Conservation (phyloP, 2,888 invertebrate species). For the Halocaridina rubra region DNA sequence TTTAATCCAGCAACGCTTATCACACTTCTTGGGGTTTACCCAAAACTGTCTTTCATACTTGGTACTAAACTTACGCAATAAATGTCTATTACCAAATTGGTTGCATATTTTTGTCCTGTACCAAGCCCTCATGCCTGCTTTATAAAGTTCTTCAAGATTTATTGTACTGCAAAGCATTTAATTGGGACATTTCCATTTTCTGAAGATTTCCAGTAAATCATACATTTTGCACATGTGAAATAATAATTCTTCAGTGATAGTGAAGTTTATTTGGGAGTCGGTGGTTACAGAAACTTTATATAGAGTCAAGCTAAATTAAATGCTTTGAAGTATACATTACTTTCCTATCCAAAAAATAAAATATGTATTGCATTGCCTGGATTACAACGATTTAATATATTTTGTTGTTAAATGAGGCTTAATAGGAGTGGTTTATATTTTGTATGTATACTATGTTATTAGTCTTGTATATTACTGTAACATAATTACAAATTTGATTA, state of each 20-base stretch:
- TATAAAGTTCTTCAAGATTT: background rate
- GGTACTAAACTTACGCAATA: background rate
- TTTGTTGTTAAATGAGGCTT: slow-evolving; percentile 10
- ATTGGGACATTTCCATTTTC: no score
- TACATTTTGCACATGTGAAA: no score
- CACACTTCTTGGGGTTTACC: background rate
- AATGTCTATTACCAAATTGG: no score
- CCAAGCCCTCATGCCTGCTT: background rate
- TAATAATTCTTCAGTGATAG: no score
- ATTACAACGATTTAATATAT: background rate
- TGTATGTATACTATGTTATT: slow-evolving; percentile 38
- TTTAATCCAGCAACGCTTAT: background rate
- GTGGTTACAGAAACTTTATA: no score
- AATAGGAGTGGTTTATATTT: slow-evolving; percentile 41
- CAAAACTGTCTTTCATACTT: background rate
- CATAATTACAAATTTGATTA: slow-evolving; percentile 47
- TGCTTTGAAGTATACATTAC: no score
- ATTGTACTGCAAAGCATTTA: no score
- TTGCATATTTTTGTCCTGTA: no score
- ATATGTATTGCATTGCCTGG: background rate
- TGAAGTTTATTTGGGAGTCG: no score
- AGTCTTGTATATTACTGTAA: slow-evolving; percentile 53
- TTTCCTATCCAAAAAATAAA: background rate
- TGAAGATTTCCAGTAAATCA: no score
- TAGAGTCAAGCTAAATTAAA: no score